A percentile compares a stretch with the other conserved stretches of the same genome.
phyloP scores from a whole-genome alignment of 2,113 vertebrate species.

The Speoplatyrhinus poulsoni region DNA sequence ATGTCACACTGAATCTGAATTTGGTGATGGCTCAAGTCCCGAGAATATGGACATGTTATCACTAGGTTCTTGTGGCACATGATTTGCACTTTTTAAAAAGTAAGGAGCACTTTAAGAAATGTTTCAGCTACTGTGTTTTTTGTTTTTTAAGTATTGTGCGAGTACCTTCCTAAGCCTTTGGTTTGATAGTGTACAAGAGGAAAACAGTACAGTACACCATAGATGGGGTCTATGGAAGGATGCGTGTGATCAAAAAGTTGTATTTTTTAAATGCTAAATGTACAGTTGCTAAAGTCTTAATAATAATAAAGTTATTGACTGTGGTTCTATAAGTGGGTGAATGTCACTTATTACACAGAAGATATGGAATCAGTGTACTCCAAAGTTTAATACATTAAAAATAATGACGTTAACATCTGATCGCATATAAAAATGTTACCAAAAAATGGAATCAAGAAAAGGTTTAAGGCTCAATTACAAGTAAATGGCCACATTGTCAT shows the following conservation, averaged over 20 bases:
- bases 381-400: constrained; percentile 36
- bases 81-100: constrained; percentile 33
- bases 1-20: constrained; percentile 19
- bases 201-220: background rate
- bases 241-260: constrained; percentile 16
- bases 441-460: constrained; percentile 39
- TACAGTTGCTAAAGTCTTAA: constrained; percentile 31
- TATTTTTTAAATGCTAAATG: constrained; percentile 1
- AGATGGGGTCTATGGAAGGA: background rate
- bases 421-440: constrained; percentile 52
- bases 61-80: constrained; percentile 30
- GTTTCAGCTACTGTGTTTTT: constrained; percentile 21
- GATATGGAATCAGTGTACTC: constrained; percentile 30
- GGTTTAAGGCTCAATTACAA: constrained; percentile 20
- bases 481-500: constrained; percentile 27
- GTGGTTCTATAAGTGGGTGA: constrained; percentile 2
- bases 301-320: constrained; percentile 65
- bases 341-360: background rate
- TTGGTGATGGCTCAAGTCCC: background rate
- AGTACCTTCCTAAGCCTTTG: constrained; percentile 3
- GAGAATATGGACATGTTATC: constrained; percentile 14
- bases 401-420: constrained; percentile 18
- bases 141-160: constrained; percentile 11
- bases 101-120: constrained; percentile 45
- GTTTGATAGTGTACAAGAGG: background rate